These are phyloP conservation scores for Acanthopagrus latus DNA, from an alignment of 2,797 vertebrate genomes.

Conservation along the genomic window DNA sequence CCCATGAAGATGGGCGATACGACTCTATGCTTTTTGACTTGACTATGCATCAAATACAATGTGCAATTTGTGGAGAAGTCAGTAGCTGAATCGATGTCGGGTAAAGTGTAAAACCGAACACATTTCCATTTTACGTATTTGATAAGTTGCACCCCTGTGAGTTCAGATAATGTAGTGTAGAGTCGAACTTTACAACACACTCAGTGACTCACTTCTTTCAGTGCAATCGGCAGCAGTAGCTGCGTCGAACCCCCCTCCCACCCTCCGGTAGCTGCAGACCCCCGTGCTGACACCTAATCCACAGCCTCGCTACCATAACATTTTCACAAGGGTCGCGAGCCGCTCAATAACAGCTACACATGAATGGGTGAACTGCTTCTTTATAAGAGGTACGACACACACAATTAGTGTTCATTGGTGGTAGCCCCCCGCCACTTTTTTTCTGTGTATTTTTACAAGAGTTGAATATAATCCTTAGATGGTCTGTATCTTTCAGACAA, in stretches of 20 bases:
- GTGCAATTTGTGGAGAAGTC: background rate
- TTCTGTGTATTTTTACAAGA: slow-evolving; percentile 76
- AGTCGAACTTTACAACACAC: background rate
- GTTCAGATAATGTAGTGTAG: background rate
- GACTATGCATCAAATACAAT: background rate
- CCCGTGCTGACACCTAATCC: slow-evolving; percentile 80
- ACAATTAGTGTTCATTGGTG: slow-evolving; percentile 77
- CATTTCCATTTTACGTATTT: background rate
- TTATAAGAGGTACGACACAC: slow-evolving; percentile 81
- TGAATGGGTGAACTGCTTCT: slow-evolving; percentile 80
- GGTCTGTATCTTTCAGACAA: slow-evolving; percentile 45
- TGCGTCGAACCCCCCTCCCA: background rate
- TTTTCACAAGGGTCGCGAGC: slow-evolving; percentile 82
- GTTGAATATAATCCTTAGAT: slow-evolving; percentile 60
- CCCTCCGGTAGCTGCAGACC: slow-evolving; percentile 42
- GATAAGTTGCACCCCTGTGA: background rate
- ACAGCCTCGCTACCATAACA: slow-evolving; percentile 80
- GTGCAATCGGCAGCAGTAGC: slow-evolving; percentile 36
- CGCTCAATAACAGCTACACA: slow-evolving; percentile 76
- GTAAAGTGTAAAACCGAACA: background rate
- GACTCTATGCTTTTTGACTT: too few relatives aligned
- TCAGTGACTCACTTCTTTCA: slow-evolving; percentile 24
- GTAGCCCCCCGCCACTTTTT: slow-evolving; percentile 57
- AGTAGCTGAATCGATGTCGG: background rate
- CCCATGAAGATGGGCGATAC: too few relatives aligned